phyloP scores from a whole-genome alignment of 2,113 vertebrate species.

The Illadopsis cleaveri region DNA sequence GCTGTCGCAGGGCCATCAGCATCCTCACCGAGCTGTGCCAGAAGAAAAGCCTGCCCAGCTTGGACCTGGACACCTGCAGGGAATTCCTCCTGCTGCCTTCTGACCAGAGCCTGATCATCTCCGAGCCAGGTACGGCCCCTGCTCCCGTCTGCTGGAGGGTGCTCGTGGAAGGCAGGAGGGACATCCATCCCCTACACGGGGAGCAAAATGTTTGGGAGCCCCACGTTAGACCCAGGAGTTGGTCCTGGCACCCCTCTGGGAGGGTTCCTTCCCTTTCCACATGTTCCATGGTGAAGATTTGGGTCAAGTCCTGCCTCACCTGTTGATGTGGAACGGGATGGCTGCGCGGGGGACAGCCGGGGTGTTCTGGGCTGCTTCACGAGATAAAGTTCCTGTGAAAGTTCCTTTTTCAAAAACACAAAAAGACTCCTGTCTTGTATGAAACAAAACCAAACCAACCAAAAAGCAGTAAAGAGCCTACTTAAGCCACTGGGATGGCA shows the following conservation, averaged over 20 bases:
- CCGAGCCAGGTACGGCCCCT: slow-evolving; percentile 70
- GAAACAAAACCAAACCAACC: neutral
- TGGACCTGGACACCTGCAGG: slow-evolving; percentile 72
- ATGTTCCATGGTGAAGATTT: neutral
- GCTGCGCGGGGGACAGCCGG: fast-evolving
- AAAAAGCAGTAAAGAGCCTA: neutral
- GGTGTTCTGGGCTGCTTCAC: neutral
- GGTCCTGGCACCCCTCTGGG: neutral
- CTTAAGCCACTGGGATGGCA: neutral
- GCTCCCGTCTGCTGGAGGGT: neutral
- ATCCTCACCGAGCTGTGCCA: slow-evolving; percentile 71
- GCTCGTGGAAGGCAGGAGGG: neutral
- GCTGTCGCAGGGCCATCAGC: slow-evolving; percentile 66
- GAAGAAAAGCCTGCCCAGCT: slow-evolving; percentile 55
- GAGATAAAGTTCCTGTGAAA: neutral
- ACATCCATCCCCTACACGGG: fast-evolving
- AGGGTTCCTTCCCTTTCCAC: neutral
- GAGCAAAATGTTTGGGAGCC: neutral
- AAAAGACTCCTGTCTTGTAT: neutral
- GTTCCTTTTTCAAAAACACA: neutral
- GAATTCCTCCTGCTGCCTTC: slow-evolving; percentile 69
- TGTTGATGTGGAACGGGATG: neutral
- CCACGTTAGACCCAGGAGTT: fast-evolving
- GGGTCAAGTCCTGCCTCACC: neutral
- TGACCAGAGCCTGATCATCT: slow-evolving; percentile 65